A percentile compares a stretch with the other conserved stretches of the same genome.
Evolutionary conservation across 2,797 vertebrate species (phyloP).

Genomic region (Phoxinus dragarum): DNA sequence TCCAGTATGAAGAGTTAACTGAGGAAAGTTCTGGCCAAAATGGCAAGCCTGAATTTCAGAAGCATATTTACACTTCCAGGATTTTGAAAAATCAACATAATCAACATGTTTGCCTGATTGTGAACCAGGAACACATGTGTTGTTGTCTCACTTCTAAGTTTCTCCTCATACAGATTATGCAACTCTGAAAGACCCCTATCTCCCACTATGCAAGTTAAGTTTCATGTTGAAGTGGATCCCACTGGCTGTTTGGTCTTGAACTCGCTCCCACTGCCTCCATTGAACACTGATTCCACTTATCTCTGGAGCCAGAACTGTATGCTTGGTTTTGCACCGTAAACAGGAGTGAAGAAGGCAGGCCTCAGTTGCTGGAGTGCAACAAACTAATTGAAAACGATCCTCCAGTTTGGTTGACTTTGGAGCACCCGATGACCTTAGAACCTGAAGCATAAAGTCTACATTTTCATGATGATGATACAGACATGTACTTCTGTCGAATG

Average conservation of each 20-base stretch:
- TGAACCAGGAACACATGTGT: no score
- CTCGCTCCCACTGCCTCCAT: no score
- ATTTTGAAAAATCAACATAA: no score
- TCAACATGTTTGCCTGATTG: neutral
- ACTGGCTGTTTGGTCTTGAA: slow-evolving; percentile 5
- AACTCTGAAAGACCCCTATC: slow-evolving; percentile 30
- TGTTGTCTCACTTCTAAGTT: no score
- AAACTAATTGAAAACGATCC: slow-evolving; percentile 19
- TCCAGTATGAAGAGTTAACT: no score
- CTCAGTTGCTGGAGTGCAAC: slow-evolving; percentile 49
- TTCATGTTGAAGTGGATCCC: slow-evolving; percentile 46
- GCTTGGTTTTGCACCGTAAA: slow-evolving; percentile 26
- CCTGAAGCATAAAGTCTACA: neutral
- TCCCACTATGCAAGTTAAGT: slow-evolving; percentile 30
- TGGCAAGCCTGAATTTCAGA: no score
- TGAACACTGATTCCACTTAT: no score
- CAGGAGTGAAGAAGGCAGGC: slow-evolving; percentile 44
- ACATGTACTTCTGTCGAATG: slow-evolving; percentile 46
- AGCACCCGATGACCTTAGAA: slow-evolving; percentile 9
- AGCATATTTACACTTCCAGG: no score
- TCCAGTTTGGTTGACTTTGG: neutral
- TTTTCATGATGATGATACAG: slow-evolving; percentile 42
- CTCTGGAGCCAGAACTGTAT: no score
- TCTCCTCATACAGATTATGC: slow-evolving; percentile 3
- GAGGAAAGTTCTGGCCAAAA: no score